phyloP scores from a whole-genome alignment of 1,140 invertebrate genomes.

The Drosophila truncata region DNA sequence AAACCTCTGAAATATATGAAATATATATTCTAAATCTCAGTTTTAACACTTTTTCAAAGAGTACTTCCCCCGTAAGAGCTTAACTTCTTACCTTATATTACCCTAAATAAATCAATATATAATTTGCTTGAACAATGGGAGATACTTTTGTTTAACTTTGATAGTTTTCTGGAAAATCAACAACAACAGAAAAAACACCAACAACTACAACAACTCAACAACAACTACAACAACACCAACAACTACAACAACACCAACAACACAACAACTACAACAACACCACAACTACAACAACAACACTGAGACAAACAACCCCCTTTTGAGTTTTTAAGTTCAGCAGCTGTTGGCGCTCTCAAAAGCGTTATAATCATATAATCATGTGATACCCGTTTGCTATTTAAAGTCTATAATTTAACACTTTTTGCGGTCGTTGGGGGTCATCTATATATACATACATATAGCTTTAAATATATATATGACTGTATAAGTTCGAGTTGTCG shows the following conservation, averaged over 20 bases:
- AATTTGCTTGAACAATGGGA: conserved; percentile 3
- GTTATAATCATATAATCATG: conserved; percentile 58
- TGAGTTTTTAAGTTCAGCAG: conserved; percentile 16
- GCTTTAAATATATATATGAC: background rate
- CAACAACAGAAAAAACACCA: background rate
- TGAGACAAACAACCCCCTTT: conserved; percentile 3
- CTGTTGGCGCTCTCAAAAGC: conserved; percentile 52
- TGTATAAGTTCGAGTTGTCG: conserved; percentile 4
- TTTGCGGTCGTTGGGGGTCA: conserved; percentile 58
- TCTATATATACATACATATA: background rate
- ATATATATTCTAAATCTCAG: no score
- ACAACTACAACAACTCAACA: no score
- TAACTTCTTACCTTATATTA: background rate
- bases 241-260: no score
- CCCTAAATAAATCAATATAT: conserved; percentile 21
- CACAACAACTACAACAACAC: no score
- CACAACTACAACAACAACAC: no score
- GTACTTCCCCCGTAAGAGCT: background rate
- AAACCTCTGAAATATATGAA: background rate
- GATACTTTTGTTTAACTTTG: conserved; percentile 37
- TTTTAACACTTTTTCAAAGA: no score
- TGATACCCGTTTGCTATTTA: conserved; percentile 37
- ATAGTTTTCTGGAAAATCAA: conserved; percentile 11
- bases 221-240: no score
- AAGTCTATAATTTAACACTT: conserved; percentile 81